These are phyloP conservation scores for Xiphophorus hellerii DNA, from an alignment of 2,113 vertebrate species.

Conservation along the genomic window DNA sequence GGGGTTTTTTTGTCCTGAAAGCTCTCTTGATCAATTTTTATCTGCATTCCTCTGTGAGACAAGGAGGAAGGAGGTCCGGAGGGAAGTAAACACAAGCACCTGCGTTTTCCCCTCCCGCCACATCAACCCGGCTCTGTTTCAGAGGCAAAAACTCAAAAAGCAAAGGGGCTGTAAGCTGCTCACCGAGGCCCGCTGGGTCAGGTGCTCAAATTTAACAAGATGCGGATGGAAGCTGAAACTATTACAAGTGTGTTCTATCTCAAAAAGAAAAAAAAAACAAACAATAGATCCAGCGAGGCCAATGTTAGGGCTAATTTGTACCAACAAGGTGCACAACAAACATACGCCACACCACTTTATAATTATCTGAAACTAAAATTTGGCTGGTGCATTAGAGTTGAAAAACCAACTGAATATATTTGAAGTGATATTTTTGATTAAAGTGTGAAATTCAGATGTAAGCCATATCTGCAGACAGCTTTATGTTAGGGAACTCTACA, in stretches of 20 bases:
- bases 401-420: constrained; percentile 1
- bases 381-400: neutral
- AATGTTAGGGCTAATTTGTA: constrained; percentile 31
- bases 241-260: neutral
- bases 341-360: neutral
- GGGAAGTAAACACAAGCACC: constrained; percentile 71
- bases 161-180: constrained; percentile 44
- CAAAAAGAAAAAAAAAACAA: neutral
- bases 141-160: constrained; percentile 28
- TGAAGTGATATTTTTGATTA: constrained; percentile 25
- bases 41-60: constrained; percentile 49
- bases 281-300: constrained; percentile 33
- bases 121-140: constrained; percentile 51
- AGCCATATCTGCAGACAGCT: constrained; percentile 14
- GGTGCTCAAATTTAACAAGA: constrained; percentile 49
- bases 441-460: constrained; percentile 1
- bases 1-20: constrained; percentile 1
- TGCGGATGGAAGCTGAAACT: neutral
- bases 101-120: constrained; percentile 58
- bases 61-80: constrained; percentile 40
- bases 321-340: constrained; percentile 19
- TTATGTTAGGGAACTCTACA: too few relatives aligned
- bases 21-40: constrained; percentile 67
- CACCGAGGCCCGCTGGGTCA: constrained; percentile 22
- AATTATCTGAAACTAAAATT: constrained; percentile 8